phyloP scores from a whole-genome alignment of 1,140 invertebrate genomes.

The Mesaphorura yosii region DNA sequence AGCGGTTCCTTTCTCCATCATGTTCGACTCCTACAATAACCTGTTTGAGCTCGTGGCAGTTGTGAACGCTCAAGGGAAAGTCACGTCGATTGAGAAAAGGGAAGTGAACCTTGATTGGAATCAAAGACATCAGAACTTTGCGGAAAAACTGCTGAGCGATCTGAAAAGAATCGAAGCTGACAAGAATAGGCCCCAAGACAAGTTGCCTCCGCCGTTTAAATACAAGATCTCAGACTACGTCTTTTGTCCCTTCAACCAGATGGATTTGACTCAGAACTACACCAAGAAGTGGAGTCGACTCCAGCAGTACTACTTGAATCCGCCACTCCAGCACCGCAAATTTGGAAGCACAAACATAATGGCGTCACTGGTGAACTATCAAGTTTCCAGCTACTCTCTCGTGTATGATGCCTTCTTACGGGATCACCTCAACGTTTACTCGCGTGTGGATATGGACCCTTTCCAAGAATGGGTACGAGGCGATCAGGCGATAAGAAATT shows the following conservation, averaged over 20 bases:
- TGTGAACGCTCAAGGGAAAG: not conserved
- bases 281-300: not conserved
- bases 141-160: no score
- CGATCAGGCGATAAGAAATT: no score
- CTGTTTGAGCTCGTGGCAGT: not conserved
- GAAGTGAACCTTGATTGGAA: not conserved
- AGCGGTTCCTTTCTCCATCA: not conserved
- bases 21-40: not conserved
- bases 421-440: not conserved
- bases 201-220: no score
- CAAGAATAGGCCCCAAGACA: no score
- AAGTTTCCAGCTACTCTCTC: slow-evolving; percentile 7
- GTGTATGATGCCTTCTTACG: slow-evolving; percentile 2
- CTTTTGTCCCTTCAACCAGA: slow-evolving; percentile 5
- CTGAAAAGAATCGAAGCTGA: no score
- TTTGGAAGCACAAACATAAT: not conserved
- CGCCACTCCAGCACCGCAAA: slow-evolving; percentile 5
- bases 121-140: not conserved
- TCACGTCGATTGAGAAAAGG: not conserved
- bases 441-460: not conserved
- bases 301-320: not conserved
- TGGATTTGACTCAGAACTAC: slow-evolving; percentile 2
- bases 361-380: slow-evolving; percentile 4
- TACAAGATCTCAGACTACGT: no score
- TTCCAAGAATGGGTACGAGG: no score